Evolutionary conservation across 2,113 vertebrate genomes (phyloP).

Genomic region (Notarius lentiginosus): DNA sequence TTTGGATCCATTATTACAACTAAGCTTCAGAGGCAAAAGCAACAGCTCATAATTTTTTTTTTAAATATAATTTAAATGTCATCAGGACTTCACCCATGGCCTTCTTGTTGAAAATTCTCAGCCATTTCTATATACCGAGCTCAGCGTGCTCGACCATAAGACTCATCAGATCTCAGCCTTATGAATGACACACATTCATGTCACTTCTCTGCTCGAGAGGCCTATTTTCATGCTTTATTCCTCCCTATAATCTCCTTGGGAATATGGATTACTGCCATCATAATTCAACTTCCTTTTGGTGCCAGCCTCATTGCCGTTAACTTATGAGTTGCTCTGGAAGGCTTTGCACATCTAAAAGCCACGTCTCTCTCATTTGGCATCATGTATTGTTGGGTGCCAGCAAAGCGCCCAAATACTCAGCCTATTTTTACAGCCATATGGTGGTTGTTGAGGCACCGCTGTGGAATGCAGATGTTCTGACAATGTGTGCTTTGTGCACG

Average conservation of each 20-base stretch:
- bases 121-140: not conserved
- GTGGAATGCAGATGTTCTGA: conserved; percentile 52
- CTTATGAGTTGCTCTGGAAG: conserved; percentile 23
- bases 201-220: conserved; percentile 31
- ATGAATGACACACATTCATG: conserved; percentile 48
- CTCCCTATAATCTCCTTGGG: conserved; percentile 23
- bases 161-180: conserved; percentile 15
- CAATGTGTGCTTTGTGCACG: conserved; percentile 45
- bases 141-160: not conserved
- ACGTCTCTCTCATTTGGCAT: conserved; percentile 23
- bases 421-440: conserved; percentile 52
- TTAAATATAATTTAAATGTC: conserved; percentile 35
- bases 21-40: not conserved
- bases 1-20: not conserved
- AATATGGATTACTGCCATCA: conserved; percentile 32
- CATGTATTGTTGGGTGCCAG: conserved; percentile 40
- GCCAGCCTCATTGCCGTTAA: conserved; percentile 22
- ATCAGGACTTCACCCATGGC: conserved; percentile 11
- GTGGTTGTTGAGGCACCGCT: conserved; percentile 33
- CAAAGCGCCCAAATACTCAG: conserved; percentile 5
- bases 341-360: conserved; percentile 28
- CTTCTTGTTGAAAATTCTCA: conserved; percentile 4
- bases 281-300: conserved; percentile 26
- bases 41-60: conserved; percentile 17
- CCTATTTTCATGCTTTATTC: conserved; percentile 40